Evolutionary conservation across 2,888 invertebrate species (phyloP), one percentile per base, ranked within the genome.

Genomic region (Melanostoma scalare): DNA sequence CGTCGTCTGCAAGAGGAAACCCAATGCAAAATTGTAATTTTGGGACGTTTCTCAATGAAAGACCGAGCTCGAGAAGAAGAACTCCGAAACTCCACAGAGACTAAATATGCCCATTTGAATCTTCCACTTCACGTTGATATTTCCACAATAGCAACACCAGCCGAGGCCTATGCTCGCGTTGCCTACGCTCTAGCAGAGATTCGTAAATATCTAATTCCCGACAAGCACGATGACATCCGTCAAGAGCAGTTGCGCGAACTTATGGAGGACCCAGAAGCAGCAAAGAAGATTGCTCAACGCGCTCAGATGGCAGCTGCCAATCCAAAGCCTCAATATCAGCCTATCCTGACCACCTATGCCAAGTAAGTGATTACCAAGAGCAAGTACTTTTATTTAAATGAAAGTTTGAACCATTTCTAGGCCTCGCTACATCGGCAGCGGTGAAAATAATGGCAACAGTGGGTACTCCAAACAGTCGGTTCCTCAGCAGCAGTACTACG

Each of bases 1-100:
- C 97, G 97, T 89, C 94, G 96, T 80, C 92, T 98, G 42, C 98
- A 98, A 91, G 97, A 98, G 88, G 97, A 97, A 89, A 98, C 98
- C 3, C 96, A 97, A 94, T 97, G 97, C 89, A 98, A 97, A 92
- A 98, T 98, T 95, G 97, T 97, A n/a, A 96, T 98, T 42, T 93
- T 98, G 30, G 98, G 98, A 8, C 93, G 96, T 86, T 97, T 98
- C 68, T 98, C 98, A 0, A 97, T 98, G 96, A 95, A 96, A 90
- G 98, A 98, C 91, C 96, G 95, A 53, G 93, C 93, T 88, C 94
- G 96, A 91, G 97, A 96, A 89, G 96, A 96, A 88, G 96, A 96
- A 88, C 92, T 96, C 35, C 93, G 97, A 31, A 94, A 94, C 88
- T 95, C 96, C 0, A 92, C 96, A 84, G 98, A 98, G 90, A 96